Base-by-base conservation (phyloP, 53 echinoderm and acorn worm genomes). In the Temnopleurus reevesii region DNA sequence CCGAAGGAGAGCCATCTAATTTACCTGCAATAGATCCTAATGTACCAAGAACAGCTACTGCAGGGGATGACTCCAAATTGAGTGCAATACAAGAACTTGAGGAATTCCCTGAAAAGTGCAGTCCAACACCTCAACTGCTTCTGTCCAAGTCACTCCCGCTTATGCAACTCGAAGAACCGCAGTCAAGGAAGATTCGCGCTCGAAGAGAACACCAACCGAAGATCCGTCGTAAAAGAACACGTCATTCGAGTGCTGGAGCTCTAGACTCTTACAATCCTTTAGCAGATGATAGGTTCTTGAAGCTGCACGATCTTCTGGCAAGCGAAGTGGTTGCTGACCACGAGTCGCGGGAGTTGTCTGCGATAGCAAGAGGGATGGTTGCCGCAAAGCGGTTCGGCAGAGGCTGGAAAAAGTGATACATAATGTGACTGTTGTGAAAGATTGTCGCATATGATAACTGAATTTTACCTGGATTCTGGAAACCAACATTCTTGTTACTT, bases 211-310 rank as follows among this genome's bases (percentile, higher is more conserved):
- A 77, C 12, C 53, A 54, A 17, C 89, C 89, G 1, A 66, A 49
- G 7, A 10, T 56, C 1, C 71, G 79, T 15, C 86, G 87, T 15
- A 77, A 71, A 41, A 31, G 77, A 59, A 28, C 83, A 45, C 53
- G 77, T 51, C 30, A 88, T 9, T 61, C 46, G 63, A 24, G 53
- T n/a, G 63, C 43, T 7, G 55, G 54, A 19, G 27, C 44, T 1
- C 31, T 25, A 19, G 76, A 46, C 3, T 47, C 61, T 4, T 34
- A 41, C n/a, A 86, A 94, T 81, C 94, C 94, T 1, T 89, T 94
- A 18, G 64, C 30, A 4, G 94, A 94, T 35, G 94, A 91, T 13
- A 64, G 94, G 45, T 94, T 94, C 61, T 7, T 91, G 17, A 86
- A 89, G 59, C 77, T 94, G 18, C 92, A 91, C 45, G 76, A 89